Evolutionary conservation across 1,140 invertebrate species (phyloP), one percentile per base, ranked within the genome.

Genomic region (Pseudomyrmex dendroicus): DNA sequence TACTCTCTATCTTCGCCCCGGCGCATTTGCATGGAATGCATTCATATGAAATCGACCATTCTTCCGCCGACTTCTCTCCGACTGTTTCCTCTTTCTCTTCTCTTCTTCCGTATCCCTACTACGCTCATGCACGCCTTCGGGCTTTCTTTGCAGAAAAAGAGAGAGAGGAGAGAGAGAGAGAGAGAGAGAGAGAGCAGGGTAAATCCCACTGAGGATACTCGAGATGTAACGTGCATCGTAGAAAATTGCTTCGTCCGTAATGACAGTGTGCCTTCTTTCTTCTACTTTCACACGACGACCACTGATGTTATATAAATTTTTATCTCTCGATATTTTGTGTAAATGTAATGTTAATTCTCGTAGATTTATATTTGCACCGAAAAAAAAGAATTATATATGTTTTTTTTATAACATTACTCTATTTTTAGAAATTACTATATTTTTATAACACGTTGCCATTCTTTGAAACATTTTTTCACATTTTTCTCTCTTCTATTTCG

Each of bases 21-120:
- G 35, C 76, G 73, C 83, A 88, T 89, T 91, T 89, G 82, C 88
- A 89, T 89, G 84, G 85, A 89, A 89, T 74, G 88, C 88, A 89
- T 89, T 89, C 88, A 89, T 89, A 89, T 89, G 88, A 89, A 89
- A 89, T 89, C 90, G 85, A 89, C 82, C 86, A 84, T 84, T 89
- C 87, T 89, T 90, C 83, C 89, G 76, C 35, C 80, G 78, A 80
- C 85, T 87, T 89, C 73, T 86, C 62, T 62, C 54, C 54, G 17
- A 5, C 12, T 46, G 46, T 68, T 50, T 57, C 66, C 62, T 70
- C 25, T 76, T 62, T 72, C 25, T 56, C 52, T 57, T 35, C 22
- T 9, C 56, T 13, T 56, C 44, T 62, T 4, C 20, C 63, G 50
- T 72, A 73, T 68, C 20, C 76, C 54, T 44, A 12, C 73, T 35